phyloP scores from a whole-genome alignment of 1,140 invertebrate species.

The Wiebesia pumilae region DNA sequence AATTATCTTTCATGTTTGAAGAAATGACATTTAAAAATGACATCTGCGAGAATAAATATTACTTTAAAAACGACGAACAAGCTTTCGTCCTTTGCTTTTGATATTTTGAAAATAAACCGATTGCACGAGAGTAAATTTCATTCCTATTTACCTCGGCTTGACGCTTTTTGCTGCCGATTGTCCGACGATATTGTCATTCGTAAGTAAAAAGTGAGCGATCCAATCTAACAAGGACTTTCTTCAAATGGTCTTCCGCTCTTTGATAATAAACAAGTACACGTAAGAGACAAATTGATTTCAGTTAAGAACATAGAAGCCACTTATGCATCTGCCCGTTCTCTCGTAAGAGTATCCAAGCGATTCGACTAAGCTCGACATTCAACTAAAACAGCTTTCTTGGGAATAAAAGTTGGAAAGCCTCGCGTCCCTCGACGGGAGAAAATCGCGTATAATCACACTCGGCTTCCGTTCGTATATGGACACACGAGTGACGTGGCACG shows the following conservation, averaged over 20 bases:
- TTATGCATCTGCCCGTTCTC: neutral
- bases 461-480: neutral
- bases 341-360: neutral
- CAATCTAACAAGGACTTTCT: neutral
- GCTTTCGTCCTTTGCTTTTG: too few relatives aligned
- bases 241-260: neutral
- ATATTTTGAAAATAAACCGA: too few relatives aligned
- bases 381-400: conserved; percentile 11
- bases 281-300: neutral
- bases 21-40: too few relatives aligned
- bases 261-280: neutral
- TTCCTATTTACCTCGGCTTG: too few relatives aligned
- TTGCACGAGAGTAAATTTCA: too few relatives aligned
- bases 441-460: neutral
- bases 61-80: too few relatives aligned
- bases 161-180: too few relatives aligned
- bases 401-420: neutral
- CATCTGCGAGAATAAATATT: too few relatives aligned
- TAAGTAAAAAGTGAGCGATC: too few relatives aligned
- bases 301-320: neutral
- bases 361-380: conserved; percentile 1
- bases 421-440: neutral
- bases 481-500: conserved; percentile 1
- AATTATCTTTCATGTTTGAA: too few relatives aligned
- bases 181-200: too few relatives aligned